Base-by-base conservation (phyloP, 2,888 invertebrate species). In the Melanostoma scalare region DNA sequence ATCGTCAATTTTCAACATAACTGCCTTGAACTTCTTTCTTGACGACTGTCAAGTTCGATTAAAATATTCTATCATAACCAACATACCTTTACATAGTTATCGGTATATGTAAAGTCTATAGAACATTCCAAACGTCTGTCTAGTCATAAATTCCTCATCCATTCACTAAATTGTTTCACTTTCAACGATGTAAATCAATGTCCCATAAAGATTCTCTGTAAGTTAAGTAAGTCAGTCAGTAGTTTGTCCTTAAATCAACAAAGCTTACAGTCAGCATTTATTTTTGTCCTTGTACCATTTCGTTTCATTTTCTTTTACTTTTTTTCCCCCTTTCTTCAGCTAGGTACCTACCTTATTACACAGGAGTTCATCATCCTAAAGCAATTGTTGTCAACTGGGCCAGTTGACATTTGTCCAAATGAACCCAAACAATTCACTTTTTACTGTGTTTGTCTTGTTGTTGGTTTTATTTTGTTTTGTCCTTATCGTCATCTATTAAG, bases 381-480 rank as follows among this genome's bases (percentile, higher is more conserved):
- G 10, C 78, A 78, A 73, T 73, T 67, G 78, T 73, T 67, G 72
- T 73, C 78, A 67, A 65, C 58, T 60, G 67, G 9, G 58, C 60
- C 60, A 65, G 73, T 79, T 73, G 78, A 79, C 67, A 67, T 79
- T 73, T 60, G 73, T 73, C 67, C 73, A 73, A 73, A 53, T 72
- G 65, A 58, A 76, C 69, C 63, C 3, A 69, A 76, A 55, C 55
- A 53, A 74, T 42, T 74, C 40, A 20, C 50, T 46, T 61, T 52
- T 65, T 40, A 40, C 10, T 58, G 6, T 56, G 56, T 58, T 20
- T 60, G 44, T 63, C 10, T 40, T 60, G 65, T 65, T 60, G 10
- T 33, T 35, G 8, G 33, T 63, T 74, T 44, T 48, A 20, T 20
- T 20, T 20, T 20, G 20, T 56, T 69, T 69, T 58, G 8, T 53